phyloP scores from a whole-genome alignment of 2,797 vertebrate species.

The Apogon talboti region DNA sequence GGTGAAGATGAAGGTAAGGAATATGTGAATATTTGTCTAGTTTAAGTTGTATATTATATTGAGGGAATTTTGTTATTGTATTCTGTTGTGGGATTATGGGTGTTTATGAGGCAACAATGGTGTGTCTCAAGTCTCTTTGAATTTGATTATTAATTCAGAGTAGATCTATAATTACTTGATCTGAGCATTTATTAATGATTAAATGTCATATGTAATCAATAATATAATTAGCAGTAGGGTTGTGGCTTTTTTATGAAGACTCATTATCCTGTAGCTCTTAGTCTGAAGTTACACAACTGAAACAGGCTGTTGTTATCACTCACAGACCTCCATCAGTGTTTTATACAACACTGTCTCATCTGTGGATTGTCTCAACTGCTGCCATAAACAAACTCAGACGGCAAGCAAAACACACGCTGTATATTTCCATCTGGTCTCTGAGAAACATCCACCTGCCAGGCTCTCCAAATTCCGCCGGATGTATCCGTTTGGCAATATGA shows the following conservation, averaged over 20 bases:
- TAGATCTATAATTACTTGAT: too few relatives aligned
- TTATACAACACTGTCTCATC: slow-evolving; percentile 39
- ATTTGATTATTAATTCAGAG: too few relatives aligned
- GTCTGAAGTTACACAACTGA: slow-evolving; percentile 5
- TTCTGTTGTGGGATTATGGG: too few relatives aligned
- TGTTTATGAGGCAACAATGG: too few relatives aligned
- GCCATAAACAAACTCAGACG: slow-evolving; percentile 62
- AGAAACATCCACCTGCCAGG: slow-evolving; percentile 71
- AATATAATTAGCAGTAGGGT: not conserved
- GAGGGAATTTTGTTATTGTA: too few relatives aligned
- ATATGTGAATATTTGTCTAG: too few relatives aligned
- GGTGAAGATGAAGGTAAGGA: too few relatives aligned
- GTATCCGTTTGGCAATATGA: slow-evolving; percentile 67
- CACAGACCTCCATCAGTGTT: slow-evolving; percentile 8
- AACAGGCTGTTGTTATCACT: slow-evolving; percentile 16
- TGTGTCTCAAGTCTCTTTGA: too few relatives aligned
- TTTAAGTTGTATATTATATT: too few relatives aligned
- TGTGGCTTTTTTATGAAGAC: not conserved
- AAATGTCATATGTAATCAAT: too few relatives aligned
- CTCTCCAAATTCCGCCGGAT: slow-evolving; percentile 68
- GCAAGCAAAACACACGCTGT: slow-evolving; percentile 44
- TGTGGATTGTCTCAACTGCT: slow-evolving; percentile 38
- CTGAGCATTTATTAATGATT: too few relatives aligned
- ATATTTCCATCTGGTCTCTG: slow-evolving; percentile 66
- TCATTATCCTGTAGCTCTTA: not conserved